Base-by-base conservation (phyloP, 2,888 invertebrate species). In the Mythimna loreyi region DNA sequence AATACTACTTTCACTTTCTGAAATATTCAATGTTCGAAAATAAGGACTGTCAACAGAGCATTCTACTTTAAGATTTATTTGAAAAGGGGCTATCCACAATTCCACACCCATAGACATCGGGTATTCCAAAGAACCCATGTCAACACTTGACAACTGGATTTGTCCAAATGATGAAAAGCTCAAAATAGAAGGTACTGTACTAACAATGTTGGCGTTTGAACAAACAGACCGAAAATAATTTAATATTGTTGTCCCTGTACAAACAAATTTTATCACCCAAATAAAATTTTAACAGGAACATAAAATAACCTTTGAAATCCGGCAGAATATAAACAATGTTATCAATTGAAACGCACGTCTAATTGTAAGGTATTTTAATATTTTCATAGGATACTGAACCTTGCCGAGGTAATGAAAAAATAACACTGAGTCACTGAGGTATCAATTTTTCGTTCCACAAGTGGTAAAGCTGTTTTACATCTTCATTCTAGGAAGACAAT, bases 351-450 rank as follows among this genome's bases (percentile, higher is more conserved):
- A 61, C 25, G 45, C 25, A 33, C 50, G 23, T 19, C 40, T 75
- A 57, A 78, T 69, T 61, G 60, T 72, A 36, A 40, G 45, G 33
- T 19, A 25, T 23, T 57, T 40, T 11, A 53, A 72, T 75, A 58
- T 77, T 77, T 75, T 75, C 58, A 56, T 69, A 79, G 79, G 79
- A 74, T 49, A 25, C 49, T 49, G 79, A 53, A 75, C 52, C 56
- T 25, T 19, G 9, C 9, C 5, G 9, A 25, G 60, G 43, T 69
- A 77, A 77, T 77, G 59, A 69, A 75, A 79, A 69, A 77, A 79
- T 69, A 77, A 79, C 80, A 78, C 40, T 19, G 45, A 6, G 6
- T 28, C 80, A 78, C 40, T 19, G 45, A 6, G 4, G 33, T 49
- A 78, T 67, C 53, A 78, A 78, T 75, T 72, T 57, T 45, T 21